Base-by-base conservation (phyloP, 2,797 vertebrate genomes). In the Loriculus beryllinus region DNA sequence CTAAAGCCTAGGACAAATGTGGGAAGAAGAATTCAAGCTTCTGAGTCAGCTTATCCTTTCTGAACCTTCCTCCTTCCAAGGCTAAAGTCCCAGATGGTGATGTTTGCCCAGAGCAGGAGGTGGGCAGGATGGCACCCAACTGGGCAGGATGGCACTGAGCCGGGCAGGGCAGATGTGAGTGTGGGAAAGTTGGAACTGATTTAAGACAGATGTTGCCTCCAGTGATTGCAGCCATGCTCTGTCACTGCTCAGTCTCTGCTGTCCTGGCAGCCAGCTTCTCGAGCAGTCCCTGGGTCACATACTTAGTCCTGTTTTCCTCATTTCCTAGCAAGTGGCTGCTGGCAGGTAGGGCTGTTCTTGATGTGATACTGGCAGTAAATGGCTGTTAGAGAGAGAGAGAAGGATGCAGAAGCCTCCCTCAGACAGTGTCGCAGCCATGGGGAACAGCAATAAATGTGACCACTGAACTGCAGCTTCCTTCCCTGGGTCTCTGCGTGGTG, bases 81-180 rank as follows among this genome's bases (percentile, higher is more conserved):
- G 19, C 1, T 82, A 52, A 79, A 48, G 54, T 47, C 25, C 13
- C 45, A 70, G 14, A 52, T 20, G 9, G 39, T 31, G 76, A 77
- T 31, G 63, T 83, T 72, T 59, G 54, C 21, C 33, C 45, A 0
- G 0, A 67, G 57, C 3, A 5, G 14, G 25, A 57, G 31, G 45
- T 10, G 8, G n/a, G 14, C 14, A 72, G 65, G 49, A 21, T 25
- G 9, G 69, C 20, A 6, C 31, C 6, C 12, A 54, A 19, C 52
- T 8, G 13, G 52, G 12, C 14, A 72, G 65, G 49, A 21, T 25
- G 9, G 69, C 20, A 6, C 52, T 7, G 31, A 54, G 20, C 52
- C 6, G 14, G 52, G 29, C 28, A 52, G 17, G 49, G 52, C 31
- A 54, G 31, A n/a, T 4, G 1, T 0, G 7, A 56, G 21, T 0